Evolutionary conservation across 2,888 invertebrate genomes (phyloP), one percentile per base, ranked within the genome.

Genomic region (Meteorus cinctellus): DNA sequence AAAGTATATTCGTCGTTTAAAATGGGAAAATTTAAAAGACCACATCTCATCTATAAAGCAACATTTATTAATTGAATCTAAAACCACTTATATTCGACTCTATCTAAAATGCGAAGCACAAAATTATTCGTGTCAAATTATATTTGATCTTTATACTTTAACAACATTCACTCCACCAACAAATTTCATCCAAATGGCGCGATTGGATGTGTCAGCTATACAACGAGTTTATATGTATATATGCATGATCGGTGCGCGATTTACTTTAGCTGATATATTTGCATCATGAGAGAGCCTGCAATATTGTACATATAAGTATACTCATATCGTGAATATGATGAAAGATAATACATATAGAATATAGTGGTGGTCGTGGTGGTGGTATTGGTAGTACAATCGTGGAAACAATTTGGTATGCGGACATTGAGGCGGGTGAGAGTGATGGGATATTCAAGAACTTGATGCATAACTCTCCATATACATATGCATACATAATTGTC

Each of bases 371-470:
- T 34, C 1, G 34, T 65, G 19, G 8, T 6, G 34, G 4, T 34
- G 4, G 8, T 34, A 2, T 1, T 65, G 19, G 12, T 27, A 14
- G 16, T 60, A 60, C 14, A 27, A 2, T 14, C 51, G 51, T 41
- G 1, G 59, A 60, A 41, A 62, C 36, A 36, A 62, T 27, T 68
- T 72, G 62, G 63, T 48, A 72, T 63, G 72, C 62, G 45, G 72
- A 72, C 72, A 72, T 72, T 72, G 45, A 45, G 71, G 55, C 29
- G 67, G 65, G 68, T 66, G 67, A 74, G 68, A 73, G 77, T 66
- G 68, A 59, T 51, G 51, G 67, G 63, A 63, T 19, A 55, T 31
- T 19, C 36, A 55, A 36, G 72, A 55, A 73, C 41, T 5, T 41
- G 8, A 12, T 41, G 41, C 41, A 41, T 41, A 41, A 41, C 41